Conservation (phyloP, 2,888 invertebrate species). For the Ypsolopha scabrella region DNA sequence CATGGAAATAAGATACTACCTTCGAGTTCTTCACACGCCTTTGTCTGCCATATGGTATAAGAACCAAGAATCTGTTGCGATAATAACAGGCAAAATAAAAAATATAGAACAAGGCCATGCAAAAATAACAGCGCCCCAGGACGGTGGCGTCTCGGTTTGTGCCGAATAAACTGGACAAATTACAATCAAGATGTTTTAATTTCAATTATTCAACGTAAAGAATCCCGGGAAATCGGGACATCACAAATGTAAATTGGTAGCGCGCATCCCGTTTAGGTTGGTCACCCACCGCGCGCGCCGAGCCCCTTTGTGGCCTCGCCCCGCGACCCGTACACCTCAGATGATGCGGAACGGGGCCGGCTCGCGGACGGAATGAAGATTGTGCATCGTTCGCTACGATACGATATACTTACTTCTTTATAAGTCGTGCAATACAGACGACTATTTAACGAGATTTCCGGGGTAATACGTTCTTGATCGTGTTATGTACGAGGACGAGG, state of each 20-base stretch:
- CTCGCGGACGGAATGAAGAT: slow-evolving; percentile 4
- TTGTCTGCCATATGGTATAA: too few species aligned
- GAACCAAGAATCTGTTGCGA: too few species aligned
- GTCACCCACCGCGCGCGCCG: slow-evolving; percentile 18
- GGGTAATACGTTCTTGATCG: background rate
- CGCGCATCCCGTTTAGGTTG: slow-evolving; percentile 58
- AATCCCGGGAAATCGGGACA: slow-evolving; percentile 56
- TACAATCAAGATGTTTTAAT: background rate
- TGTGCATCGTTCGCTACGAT: background rate
- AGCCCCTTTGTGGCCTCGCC: slow-evolving; percentile 6
- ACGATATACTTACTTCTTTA: background rate
- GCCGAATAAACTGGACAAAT: background rate
- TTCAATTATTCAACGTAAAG: slow-evolving; percentile 66
- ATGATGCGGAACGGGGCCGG: slow-evolving; percentile 22
- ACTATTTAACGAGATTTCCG: background rate
- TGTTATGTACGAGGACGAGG: too few species aligned
- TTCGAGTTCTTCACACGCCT: too few species aligned
- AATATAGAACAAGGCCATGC: background rate
- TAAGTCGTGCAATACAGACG: background rate
- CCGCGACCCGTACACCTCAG: slow-evolving; percentile 9
- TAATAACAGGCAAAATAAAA: too few species aligned
- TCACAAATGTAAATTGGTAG: slow-evolving; percentile 69
- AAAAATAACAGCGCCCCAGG: background rate
- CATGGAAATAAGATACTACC: too few species aligned
- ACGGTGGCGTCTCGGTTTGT: background rate